A percentile compares a stretch with the other conserved stretches of the same genome.
Evolutionary conservation across 2,888 invertebrate genomes (phyloP).

Genomic region (Dioctria rufipes): DNA sequence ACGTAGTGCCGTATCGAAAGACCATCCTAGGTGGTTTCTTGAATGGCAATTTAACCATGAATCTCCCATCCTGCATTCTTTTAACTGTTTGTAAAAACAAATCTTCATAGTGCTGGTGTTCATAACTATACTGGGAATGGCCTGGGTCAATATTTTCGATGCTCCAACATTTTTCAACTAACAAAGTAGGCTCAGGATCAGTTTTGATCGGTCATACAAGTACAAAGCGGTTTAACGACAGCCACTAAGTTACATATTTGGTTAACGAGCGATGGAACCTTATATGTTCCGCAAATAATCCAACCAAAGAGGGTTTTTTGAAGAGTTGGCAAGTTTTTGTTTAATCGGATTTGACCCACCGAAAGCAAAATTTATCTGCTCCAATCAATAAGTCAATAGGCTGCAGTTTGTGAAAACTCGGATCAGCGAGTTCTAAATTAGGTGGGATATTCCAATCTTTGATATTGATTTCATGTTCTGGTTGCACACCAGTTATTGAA

Average conservation of each 20-base stretch:
- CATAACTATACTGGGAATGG: neutral
- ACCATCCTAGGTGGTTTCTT: constrained; percentile 53
- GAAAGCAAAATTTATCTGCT: too few relatives aligned
- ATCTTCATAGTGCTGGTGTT: neutral
- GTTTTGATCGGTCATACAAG: neutral
- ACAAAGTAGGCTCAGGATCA: neutral
- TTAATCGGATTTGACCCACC: too few relatives aligned
- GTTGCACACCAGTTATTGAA: neutral
- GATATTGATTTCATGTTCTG: neutral
- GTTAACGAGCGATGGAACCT: too few relatives aligned
- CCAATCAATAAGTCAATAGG: too few relatives aligned
- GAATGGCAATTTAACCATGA: constrained; percentile 47
- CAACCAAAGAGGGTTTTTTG: too few relatives aligned
- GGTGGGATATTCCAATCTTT: neutral
- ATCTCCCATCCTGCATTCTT: constrained; percentile 31
- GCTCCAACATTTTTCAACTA: neutral
- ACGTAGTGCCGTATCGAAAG: constrained; percentile 13
- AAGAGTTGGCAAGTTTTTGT: too few relatives aligned
- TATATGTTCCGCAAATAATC: too few relatives aligned
- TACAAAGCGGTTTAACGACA: neutral
- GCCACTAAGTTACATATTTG: neutral
- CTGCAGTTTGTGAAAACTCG: too few relatives aligned
- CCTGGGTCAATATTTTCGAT: neutral
- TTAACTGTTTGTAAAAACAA: constrained; percentile 14
- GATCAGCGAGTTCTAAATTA: neutral